Evolutionary conservation across 64 coral and sea anemone genomes (phyloP).

Genomic region (Porites lutea): DNA sequence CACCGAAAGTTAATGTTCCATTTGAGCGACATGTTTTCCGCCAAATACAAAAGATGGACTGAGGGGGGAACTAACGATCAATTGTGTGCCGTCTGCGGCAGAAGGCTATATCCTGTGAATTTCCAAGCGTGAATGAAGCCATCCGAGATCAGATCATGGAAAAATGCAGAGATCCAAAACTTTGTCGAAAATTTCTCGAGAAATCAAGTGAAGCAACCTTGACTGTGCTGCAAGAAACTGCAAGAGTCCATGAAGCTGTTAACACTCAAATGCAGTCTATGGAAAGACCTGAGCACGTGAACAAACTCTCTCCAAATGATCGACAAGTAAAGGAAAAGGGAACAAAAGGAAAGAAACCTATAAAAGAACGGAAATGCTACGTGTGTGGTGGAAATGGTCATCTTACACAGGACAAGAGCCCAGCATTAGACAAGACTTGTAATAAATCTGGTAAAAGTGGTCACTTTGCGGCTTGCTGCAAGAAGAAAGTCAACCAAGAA

Average conservation of each 20-base stretch:
- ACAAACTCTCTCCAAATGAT: conserved; percentile 13
- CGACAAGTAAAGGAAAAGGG: conserved; percentile 8
- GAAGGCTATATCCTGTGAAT: conserved; percentile 60
- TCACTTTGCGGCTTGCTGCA: conserved; percentile 48
- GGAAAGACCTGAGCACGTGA: conserved; percentile 20
- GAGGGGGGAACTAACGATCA: conserved; percentile 59
- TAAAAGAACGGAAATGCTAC: not conserved
- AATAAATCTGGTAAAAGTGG: conserved; percentile 5
- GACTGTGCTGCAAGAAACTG: conserved; percentile 15
- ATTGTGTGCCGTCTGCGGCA: conserved; percentile 57
- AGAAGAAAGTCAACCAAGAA: not conserved
- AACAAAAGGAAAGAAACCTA: conserved; percentile 1
- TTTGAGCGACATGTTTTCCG: conserved; percentile 68
- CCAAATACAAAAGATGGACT: conserved; percentile 57
- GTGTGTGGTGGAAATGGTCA: not conserved
- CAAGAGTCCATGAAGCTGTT: conserved; percentile 25
- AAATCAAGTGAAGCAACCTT: conserved; percentile 19
- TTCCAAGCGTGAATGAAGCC: conserved; percentile 31
- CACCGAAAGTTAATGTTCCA: conserved; percentile 50
- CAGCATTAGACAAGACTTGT: conserved; percentile 3
- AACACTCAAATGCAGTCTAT: conserved; percentile 54
- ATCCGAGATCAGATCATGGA: conserved; percentile 63
- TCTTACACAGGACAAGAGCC: not conserved
- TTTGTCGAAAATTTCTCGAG: conserved; percentile 65
- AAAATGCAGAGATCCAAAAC: conserved; percentile 61